Base-by-base conservation (phyloP, 35 echinoderm and acorn worm species). In the Apostichopus parvimensis region DNA sequence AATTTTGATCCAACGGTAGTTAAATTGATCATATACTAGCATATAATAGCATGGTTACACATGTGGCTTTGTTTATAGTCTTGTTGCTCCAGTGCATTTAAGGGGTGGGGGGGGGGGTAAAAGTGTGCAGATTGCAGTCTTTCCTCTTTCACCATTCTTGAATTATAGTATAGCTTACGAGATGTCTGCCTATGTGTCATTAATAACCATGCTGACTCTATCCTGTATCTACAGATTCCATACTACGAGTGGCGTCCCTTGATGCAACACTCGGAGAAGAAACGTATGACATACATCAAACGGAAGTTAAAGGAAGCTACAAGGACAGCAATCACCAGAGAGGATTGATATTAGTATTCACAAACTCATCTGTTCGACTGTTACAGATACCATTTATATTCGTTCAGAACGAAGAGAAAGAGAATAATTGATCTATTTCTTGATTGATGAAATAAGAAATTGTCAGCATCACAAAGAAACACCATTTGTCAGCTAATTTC, bases 231-330 rank as follows among this genome's bases (percentile, higher is more conserved):
- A 60, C 15, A 94, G 93, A n/a, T 94, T 20, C 93, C 93, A 24
- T 94, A 82, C 66, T 83, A 94, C 22, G 93, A 94, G 79, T 94
- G 93, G 93, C 68, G 45, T 45, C 88, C 79, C 5, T 56, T 94
- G 56, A 79, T 90, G 59, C 61, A 90, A 60, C 57, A 55, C 10
- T 82, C 78, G 18, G 61, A 83, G 79, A 25, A 25, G n/a, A 94
- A 22, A 55, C 79, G 54, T 54, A 91, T 57, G 81, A 75, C 8
- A 9, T 94, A 94, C 88, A 77, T 94, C 52, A 45, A 45, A 88
- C 10, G n/a, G 18, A 93, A 93, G 66, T 59, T 84, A 56, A 84
- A 22, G 21, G 81, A 84, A 7, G 81, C 81, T 8, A 15, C 20
- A 1, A 24, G 57, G 21, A 18, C 78, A 14, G 78, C 78, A 84